Evolutionary conservation across 2,888 invertebrate species (phyloP).

Genomic region (Drosophila anomelani): DNA sequence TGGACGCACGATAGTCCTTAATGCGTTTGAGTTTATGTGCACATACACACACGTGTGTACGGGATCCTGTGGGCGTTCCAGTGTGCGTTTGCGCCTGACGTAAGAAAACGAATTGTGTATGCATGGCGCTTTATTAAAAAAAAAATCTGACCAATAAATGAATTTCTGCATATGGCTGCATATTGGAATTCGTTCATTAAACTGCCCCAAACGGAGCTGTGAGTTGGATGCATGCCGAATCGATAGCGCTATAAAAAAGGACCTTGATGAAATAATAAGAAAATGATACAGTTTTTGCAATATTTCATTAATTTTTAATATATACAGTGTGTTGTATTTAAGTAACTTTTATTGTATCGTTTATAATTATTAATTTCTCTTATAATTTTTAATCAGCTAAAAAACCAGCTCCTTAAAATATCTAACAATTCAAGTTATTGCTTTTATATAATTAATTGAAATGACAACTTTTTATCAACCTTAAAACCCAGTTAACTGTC

Average conservation of each 20-base stretch:
- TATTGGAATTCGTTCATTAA: slow-evolving; percentile 66
- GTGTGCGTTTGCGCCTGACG: slow-evolving; percentile 17
- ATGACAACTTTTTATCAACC: not conserved
- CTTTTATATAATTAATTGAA: not conserved
- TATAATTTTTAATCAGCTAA: too few relatives aligned
- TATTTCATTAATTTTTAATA: not conserved
- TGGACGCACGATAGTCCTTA: slow-evolving; percentile 56
- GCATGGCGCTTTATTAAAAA: slow-evolving; percentile 65
- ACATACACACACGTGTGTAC: slow-evolving; percentile 1
- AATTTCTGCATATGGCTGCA: slow-evolving; percentile 28
- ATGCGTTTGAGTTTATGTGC: slow-evolving; percentile 17
- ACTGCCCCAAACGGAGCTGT: slow-evolving; percentile 34
- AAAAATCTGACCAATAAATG: slow-evolving; percentile 49
- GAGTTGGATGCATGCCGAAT: slow-evolving; percentile 27
- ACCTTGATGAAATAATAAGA: slow-evolving; percentile 19
- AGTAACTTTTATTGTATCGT: too few relatives aligned
- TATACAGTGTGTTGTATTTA: not conserved
- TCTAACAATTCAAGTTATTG: too few relatives aligned
- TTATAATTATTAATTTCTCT: too few relatives aligned
- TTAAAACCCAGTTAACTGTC: not conserved
- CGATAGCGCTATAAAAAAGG: slow-evolving; percentile 24
- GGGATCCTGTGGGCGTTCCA: slow-evolving; percentile 16
- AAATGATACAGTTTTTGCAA: not conserved
- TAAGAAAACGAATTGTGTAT: slow-evolving; percentile 53
- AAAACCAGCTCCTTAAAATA: too few relatives aligned